Evolutionary conservation across 2,797 vertebrate genomes (phyloP).

Genomic region (Fratercula arctica): DNA sequence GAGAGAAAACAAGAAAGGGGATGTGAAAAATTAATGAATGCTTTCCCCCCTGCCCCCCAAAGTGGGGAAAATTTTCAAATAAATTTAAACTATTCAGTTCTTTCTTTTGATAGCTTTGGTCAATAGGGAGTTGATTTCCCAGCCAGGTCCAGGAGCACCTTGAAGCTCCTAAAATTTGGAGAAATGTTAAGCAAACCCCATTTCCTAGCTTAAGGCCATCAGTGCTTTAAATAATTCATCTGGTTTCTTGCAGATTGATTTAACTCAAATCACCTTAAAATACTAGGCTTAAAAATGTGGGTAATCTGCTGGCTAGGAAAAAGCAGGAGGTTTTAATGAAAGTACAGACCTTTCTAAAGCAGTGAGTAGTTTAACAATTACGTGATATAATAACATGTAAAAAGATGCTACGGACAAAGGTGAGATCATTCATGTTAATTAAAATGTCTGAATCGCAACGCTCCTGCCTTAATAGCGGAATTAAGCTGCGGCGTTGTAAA

Average conservation of each 20-base stretch:
- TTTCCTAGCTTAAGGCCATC: background rate
- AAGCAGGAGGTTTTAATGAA: constrained; percentile 26
- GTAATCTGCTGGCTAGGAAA: background rate
- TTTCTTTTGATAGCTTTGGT: constrained; percentile 6
- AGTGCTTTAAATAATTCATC: constrained; percentile 23
- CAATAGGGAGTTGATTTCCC: constrained; percentile 8
- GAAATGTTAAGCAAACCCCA: background rate
- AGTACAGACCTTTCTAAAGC: constrained; percentile 7
- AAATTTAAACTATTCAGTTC: background rate
- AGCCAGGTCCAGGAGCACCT: background rate
- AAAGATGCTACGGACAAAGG: constrained; percentile 50
- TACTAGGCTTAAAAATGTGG: background rate
- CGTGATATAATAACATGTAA: constrained; percentile 5
- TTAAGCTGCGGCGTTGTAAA: background rate
- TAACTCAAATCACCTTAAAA: constrained; percentile 36
- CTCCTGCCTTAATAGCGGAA: constrained; percentile 23
- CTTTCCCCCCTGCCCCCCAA: background rate
- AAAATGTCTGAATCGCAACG: constrained; percentile 22
- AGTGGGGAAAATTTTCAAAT: background rate
- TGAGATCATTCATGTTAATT: constrained; percentile 63
- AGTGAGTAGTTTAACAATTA: constrained; percentile 56
- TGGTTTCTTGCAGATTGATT: background rate
- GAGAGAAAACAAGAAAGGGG: background rate
- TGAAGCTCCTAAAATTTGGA: background rate
- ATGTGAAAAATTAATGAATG: constrained; percentile 41